Evolutionary conservation across 2,113 vertebrate species (phyloP).

Genomic region (Paratilapia polleni): DNA sequence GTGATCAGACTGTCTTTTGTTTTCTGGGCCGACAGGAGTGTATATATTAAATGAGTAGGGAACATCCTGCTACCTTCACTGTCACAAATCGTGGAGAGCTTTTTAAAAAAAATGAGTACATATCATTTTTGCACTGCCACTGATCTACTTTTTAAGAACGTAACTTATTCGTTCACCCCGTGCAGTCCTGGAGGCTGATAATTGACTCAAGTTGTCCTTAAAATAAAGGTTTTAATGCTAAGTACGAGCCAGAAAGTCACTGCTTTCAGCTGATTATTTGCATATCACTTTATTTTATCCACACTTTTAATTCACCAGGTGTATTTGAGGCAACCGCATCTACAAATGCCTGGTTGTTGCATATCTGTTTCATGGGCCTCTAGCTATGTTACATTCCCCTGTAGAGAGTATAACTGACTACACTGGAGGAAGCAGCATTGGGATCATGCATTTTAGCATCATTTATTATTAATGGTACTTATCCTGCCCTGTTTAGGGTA

Average conservation of each 20-base stretch:
- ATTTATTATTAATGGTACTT: constrained; percentile 68
- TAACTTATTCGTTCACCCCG: constrained; percentile 68
- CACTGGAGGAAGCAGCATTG: constrained; percentile 33
- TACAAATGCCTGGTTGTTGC: background rate
- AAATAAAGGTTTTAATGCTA: too few species aligned
- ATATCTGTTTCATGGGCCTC: background rate
- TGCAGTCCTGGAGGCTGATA: background rate
- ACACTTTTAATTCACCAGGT: background rate
- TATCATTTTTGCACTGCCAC: constrained; percentile 71
- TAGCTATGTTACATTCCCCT: constrained; percentile 46
- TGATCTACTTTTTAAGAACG: constrained; percentile 45
- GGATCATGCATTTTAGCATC: constrained; percentile 34
- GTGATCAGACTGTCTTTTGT: constrained; percentile 62
- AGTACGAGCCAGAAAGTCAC: too few species aligned
- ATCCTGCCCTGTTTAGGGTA: constrained; percentile 36
- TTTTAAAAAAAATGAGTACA: constrained; percentile 32
- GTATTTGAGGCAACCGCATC: background rate
- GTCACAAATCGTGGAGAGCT: constrained; percentile 39
- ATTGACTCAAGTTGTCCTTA: background rate
- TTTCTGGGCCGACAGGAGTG: constrained; percentile 40
- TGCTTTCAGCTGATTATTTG: background rate
- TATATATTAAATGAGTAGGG: constrained; percentile 64
- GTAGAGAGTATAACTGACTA: constrained; percentile 9
- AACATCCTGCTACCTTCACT: constrained; percentile 79
- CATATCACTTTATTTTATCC: constrained; percentile 22